Evolutionary conservation across 2,113 vertebrate genomes (phyloP), one percentile per base, ranked within the genome.

Genomic region (Rhegmatorhina hoffmannsi): DNA sequence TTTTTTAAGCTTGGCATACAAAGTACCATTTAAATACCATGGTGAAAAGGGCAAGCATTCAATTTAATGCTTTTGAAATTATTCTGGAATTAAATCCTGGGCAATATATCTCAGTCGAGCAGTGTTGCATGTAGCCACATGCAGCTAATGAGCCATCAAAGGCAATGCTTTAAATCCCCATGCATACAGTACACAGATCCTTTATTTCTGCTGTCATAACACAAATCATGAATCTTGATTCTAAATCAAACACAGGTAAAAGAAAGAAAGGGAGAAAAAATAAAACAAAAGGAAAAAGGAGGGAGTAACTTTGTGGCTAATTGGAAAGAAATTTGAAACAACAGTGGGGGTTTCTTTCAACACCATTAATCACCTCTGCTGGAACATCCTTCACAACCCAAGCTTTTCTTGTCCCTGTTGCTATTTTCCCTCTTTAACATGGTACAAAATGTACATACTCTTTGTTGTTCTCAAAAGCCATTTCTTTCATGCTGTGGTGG

Each of bases 31-130:
- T 97, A 97, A 94, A 96, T 80, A 91, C 72, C 50, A 38, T 89
- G 55, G 60, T 87, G 81, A 92, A 94, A 97, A 96, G 89, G 92
- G 82, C 77, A 93, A 67, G 56, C 91, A 78, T 87, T 95, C 67
- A 0, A 80, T 87, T 92, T 82, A 96, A 92, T 92, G 83, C 83
- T 94, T 97, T 93, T 96, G 90, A 95, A 97, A 96, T 93, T 91
- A 94, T 95, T 94, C 90, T 96, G 70, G 92, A 96, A 90, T 96
- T 92, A 94, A 94, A 90, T 87, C 68, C 84, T 66, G 23, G 64
- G 90, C 79, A 90, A 84, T 86, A 66, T 74, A 89, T 94, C 83
- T 94, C 82, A 95, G 91, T 94, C 58, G 38, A 92, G 84, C 47
- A 79, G 66, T 38, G 74, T 69, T 79, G 72, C 88, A 70, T 94